These are phyloP conservation scores for Nemotelus pantherinus DNA, from an alignment of 2,888 invertebrate species.

Conservation along the genomic window DNA sequence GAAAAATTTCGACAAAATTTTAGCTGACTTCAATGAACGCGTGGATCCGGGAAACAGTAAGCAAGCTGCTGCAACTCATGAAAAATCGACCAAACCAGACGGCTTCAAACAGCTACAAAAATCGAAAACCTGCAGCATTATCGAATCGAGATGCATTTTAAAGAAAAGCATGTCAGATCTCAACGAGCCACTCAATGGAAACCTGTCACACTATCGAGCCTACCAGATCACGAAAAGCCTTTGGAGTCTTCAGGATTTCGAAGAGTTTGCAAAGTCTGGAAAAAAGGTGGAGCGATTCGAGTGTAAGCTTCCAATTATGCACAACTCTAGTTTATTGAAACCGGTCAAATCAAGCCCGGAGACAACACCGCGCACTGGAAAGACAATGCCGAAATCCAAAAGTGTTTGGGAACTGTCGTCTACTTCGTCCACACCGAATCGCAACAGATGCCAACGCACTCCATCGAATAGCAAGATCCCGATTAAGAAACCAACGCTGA, in stretches of 20 bases:
- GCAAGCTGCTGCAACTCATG: neutral
- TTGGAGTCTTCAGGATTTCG: conserved; percentile 70
- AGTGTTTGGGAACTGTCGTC: conserved; percentile 68
- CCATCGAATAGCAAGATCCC: conserved; percentile 73
- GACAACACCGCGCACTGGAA: conserved; percentile 54
- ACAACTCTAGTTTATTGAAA: conserved; percentile 53
- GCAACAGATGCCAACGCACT: conserved; percentile 56
- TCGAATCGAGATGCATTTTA: conserved; percentile 74
- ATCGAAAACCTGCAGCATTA: conserved; percentile 76
- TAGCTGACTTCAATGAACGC: conserved; percentile 63
- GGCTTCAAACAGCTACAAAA: conserved; percentile 67
- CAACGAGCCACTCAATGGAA: conserved; percentile 53
- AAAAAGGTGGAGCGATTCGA: conserved; percentile 59
- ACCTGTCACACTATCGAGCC: conserved; percentile 41
- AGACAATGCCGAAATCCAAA: conserved; percentile 67
- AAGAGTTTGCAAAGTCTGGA: conserved; percentile 67
- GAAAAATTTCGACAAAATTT: conserved; percentile 68
- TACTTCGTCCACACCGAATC: conserved; percentile 18
- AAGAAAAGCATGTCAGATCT: conserved; percentile 68
- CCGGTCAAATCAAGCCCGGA: conserved; percentile 64
- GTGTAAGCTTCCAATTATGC: conserved; percentile 64
- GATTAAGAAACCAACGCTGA: conserved; percentile 61
- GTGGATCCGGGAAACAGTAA: conserved; percentile 30
- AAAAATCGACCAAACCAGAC: neutral
- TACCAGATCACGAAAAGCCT: conserved; percentile 70